phyloP scores from a whole-genome alignment of 2,888 invertebrate genomes.

The Sphaerophoria taeniata region DNA sequence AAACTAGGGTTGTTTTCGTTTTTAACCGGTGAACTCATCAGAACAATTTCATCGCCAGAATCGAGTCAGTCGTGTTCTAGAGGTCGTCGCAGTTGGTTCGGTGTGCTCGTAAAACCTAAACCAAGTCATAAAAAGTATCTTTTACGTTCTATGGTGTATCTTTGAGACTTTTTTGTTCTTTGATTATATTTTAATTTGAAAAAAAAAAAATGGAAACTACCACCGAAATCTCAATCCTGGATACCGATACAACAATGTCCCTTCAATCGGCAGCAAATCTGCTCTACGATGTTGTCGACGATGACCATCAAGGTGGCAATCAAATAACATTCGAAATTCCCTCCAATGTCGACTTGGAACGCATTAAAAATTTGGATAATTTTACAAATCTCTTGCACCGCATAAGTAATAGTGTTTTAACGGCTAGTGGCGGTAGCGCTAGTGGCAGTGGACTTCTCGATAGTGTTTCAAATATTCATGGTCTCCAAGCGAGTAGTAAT shows the following conservation, averaged over 20 bases:
- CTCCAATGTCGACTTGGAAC: constrained; percentile 81
- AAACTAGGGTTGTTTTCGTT: constrained; percentile 59
- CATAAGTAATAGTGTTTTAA: constrained; percentile 77
- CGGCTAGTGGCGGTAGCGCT: constrained; percentile 47
- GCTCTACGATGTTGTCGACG: constrained; percentile 75
- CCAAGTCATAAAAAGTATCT: constrained; percentile 4
- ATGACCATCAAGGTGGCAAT: constrained; percentile 79
- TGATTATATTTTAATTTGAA: background rate
- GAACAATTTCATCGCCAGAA: constrained; percentile 61
- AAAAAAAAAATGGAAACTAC: constrained; percentile 55
- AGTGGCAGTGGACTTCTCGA: constrained; percentile 31
- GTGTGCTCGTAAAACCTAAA: constrained; percentile 5
- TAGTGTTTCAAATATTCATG: constrained; percentile 49
- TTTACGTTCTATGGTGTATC: constrained; percentile 61
- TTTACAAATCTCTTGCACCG: constrained; percentile 81
- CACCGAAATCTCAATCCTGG: constrained; percentile 60
- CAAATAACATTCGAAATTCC: constrained; percentile 82
- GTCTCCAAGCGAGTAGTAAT: constrained; percentile 21
- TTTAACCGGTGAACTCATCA: constrained; percentile 43
- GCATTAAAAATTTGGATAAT: constrained; percentile 81
- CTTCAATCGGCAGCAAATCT: constrained; percentile 66
- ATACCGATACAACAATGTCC: constrained; percentile 61
- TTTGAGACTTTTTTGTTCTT: constrained; percentile 17
- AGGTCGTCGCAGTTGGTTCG: constrained; percentile 60
- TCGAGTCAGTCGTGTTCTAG: constrained; percentile 73